Evolutionary conservation across 2,888 invertebrate genomes (phyloP), one percentile per base, ranked within the genome.

Genomic region (Brachypalpus laphriformis): DNA sequence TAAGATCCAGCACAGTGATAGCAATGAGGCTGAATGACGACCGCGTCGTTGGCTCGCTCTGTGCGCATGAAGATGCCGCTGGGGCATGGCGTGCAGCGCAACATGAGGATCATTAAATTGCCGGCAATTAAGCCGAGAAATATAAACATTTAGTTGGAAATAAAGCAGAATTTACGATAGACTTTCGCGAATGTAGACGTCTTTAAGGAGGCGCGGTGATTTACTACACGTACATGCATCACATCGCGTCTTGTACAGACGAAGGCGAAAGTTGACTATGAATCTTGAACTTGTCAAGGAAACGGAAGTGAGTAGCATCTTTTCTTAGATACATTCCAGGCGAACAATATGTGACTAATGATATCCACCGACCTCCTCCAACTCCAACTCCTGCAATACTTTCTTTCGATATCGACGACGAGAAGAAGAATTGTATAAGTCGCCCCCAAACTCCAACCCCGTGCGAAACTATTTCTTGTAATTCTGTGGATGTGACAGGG

Each of bases 81-180:
- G 74, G 83, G 78, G 49, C 72, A 72, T 72, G 59, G 49, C 59
- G 66, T 65, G 65, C 63, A 34, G 47, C 51, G 68, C 76, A 83
- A 78, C 85, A 85, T 85, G 85, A 66, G 74, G 80, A 76, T 85
- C 85, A 85, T 85, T 85, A 85, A 85, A 85, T 85, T 85, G 85
- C 81, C 75, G 45, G 85, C 85, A 85, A 85, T 85, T 85, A 85
- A 85, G 80, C 59, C 75, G 54, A 71, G 85, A 81, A 85, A 81
- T 85, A 85, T 85, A 85, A 85, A 85, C 85, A 85, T 85, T 85
- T 85, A 85, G 85, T 81, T 85, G 75, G 85, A 85, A 85, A 81
- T 85, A 85, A 85, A 85, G 61, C 81, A 76, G 71, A 85, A 85
- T 85, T 85, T 85, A 85, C 81, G 85, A 85, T 70, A 65, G 85